phyloP scores from a whole-genome alignment of 2,888 invertebrate genomes.

The Chloromyia formosa region DNA sequence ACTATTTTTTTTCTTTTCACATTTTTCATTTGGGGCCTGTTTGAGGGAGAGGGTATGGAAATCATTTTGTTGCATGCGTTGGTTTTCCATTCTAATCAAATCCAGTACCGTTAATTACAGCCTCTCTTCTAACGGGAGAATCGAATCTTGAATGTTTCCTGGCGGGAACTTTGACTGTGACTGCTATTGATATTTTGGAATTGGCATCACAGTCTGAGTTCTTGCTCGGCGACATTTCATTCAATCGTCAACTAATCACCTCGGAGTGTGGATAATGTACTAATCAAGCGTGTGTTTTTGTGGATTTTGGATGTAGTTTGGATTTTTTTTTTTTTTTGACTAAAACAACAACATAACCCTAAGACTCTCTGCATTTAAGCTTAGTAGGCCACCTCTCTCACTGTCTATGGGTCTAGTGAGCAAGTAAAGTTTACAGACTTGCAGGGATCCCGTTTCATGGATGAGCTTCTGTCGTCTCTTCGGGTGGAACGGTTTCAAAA shows the following conservation, averaged over 20 bases:
- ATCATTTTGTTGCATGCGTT: neutral
- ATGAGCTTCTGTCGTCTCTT: no score
- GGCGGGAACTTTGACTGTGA: conserved; percentile 84
- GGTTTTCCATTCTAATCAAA: neutral
- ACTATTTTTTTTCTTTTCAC: neutral
- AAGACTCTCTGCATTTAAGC: no score
- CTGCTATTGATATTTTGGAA: conserved; percentile 68
- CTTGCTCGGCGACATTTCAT: conserved; percentile 76
- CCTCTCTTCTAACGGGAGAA: neutral
- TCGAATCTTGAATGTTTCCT: conserved; percentile 53
- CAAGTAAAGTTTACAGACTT: no score
- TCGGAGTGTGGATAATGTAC: neutral
- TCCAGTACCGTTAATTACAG: no score
- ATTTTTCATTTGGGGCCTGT: neutral
- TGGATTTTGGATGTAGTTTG: no score
- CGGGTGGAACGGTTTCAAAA: no score
- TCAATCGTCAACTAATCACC: conserved; percentile 55
- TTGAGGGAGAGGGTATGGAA: neutral
- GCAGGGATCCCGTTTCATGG: no score
- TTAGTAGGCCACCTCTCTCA: no score
- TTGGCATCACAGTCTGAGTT: conserved; percentile 97
- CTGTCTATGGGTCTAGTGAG: no score
- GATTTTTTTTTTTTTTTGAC: no score
- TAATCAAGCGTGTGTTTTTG: neutral
- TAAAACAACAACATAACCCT: no score